These are phyloP conservation scores for Dissostichus mawsoni DNA, from an alignment of 2,113 vertebrate species.

Conservation along the genomic window DNA sequence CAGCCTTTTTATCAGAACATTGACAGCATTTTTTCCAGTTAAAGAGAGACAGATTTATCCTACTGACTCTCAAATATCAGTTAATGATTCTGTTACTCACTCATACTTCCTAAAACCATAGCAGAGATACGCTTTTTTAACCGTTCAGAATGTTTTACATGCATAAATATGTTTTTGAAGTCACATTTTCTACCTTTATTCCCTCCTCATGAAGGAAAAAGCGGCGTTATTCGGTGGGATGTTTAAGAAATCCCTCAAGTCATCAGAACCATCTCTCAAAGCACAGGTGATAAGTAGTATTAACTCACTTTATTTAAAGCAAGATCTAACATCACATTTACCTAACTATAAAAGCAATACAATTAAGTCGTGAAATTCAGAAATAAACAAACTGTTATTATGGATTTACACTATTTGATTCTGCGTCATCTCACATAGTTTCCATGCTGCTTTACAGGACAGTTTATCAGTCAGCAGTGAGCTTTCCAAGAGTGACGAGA, in stretches of 20 bases:
- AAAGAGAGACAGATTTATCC: background rate
- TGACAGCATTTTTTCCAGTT: background rate
- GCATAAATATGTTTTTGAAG: background rate
- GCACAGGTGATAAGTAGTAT: constrained; percentile 45
- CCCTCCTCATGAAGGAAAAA: constrained; percentile 55
- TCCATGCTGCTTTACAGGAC: constrained; percentile 43
- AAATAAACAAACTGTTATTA: background rate
- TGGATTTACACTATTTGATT: background rate
- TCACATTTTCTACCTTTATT: background rate
- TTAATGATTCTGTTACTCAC: background rate
- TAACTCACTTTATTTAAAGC: too few species aligned
- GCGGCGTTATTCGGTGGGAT: constrained; percentile 60
- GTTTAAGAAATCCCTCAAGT: constrained; percentile 67
- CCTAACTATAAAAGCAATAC: too few species aligned
- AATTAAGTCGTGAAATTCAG: too few species aligned
- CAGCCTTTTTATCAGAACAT: background rate
- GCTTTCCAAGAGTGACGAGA: constrained; percentile 68
- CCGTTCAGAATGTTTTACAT: background rate
- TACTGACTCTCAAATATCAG: constrained; percentile 7
- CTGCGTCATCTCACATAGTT: background rate
- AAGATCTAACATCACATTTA: too few species aligned
- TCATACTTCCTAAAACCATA: background rate
- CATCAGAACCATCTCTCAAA: constrained; percentile 24
- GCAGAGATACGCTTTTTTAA: background rate
- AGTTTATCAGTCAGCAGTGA: constrained; percentile 41